Base-by-base conservation (phyloP, 2,113 vertebrate species). In the Leptobrachium ailaonicum region DNA sequence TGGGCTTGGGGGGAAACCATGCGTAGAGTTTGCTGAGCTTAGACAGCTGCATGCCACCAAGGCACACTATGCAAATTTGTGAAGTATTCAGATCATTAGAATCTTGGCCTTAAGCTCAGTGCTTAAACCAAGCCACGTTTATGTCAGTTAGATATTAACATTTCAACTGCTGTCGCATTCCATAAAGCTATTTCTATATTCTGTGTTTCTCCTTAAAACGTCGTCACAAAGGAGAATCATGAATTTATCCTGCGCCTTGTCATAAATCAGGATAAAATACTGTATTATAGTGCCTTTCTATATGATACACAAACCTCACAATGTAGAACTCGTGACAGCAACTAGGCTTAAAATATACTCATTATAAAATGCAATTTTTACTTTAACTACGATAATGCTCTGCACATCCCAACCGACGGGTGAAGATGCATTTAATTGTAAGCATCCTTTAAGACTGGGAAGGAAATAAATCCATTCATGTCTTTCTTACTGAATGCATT, bases 301-400 rank as follows among this genome's bases (percentile, higher is more conserved):
- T 32, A 32, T 32, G 20, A 64, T 64, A 64, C 20, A 8, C 40
- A 20, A 64, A 9, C 62, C 6, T 40, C 6, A 40, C 1, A 6
- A 2, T 64, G 56, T 60, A 2, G 45, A 71, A n/a, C 68, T 50
- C 50, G 14, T 20, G 44, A 47, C 44, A 50, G 8, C n/a, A 45
- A 50, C 44, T 50, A 50, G 44, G 67, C 68, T 71, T 47, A 50
- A 71, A 71, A 20, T 71, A 71, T 50, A 43, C 68, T 50, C 9
- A 50, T 50, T 71, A 50, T 68, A 10, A 2, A 13, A 71, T 71
- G 68, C 43, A 50, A 47, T 47, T 43, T 53, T 45, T 50, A 6
- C 44, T 44, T 47, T 53, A 44, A 71, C 68, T 71, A 7, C 50
- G 45, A 71, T 71, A 71, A 71, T 71, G 44, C 45, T 14, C 68